These are phyloP conservation scores for Pangasius mekongensis DNA, from an alignment of 2,797 vertebrate species.

Conservation along the genomic window DNA sequence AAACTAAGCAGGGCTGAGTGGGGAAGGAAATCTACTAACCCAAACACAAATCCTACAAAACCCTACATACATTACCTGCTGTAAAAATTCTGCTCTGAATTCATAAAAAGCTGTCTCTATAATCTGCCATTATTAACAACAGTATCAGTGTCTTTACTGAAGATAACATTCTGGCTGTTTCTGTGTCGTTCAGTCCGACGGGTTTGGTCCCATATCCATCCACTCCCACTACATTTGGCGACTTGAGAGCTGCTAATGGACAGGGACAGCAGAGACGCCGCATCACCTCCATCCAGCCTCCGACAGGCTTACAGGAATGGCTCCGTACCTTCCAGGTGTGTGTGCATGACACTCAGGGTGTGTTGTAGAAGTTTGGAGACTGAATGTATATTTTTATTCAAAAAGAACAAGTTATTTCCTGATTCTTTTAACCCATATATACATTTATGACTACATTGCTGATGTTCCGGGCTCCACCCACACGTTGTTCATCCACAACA, in stretches of 20 bases:
- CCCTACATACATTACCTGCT: background rate
- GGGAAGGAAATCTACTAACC: background rate
- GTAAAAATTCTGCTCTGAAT: background rate
- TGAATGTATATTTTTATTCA: background rate
- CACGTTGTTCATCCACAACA: too few relatives aligned
- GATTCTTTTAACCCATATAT: background rate
- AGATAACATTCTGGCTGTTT: background rate
- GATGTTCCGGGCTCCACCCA: background rate
- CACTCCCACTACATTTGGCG: slow-evolving; percentile 97
- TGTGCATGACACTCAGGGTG: background rate
- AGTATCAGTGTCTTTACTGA: background rate
- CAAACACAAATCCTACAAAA: background rate
- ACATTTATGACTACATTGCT: background rate
- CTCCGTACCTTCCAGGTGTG: slow-evolving; percentile 99
- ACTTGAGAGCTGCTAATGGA: slow-evolving; percentile 93
- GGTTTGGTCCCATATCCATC: slow-evolving; percentile 94
- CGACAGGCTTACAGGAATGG: slow-evolving; percentile 97
- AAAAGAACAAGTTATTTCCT: background rate
- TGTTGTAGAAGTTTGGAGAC: background rate
- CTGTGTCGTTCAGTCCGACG: slow-evolving; percentile 79
- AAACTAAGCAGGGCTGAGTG: background rate
- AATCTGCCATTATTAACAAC: background rate
- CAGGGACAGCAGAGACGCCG: slow-evolving; percentile 95
- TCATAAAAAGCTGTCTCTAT: background rate
- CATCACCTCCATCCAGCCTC: slow-evolving; percentile 95